Evolutionary conservation across 1,140 invertebrate genomes (phyloP).

Genomic region (Bombus sylvicola): DNA sequence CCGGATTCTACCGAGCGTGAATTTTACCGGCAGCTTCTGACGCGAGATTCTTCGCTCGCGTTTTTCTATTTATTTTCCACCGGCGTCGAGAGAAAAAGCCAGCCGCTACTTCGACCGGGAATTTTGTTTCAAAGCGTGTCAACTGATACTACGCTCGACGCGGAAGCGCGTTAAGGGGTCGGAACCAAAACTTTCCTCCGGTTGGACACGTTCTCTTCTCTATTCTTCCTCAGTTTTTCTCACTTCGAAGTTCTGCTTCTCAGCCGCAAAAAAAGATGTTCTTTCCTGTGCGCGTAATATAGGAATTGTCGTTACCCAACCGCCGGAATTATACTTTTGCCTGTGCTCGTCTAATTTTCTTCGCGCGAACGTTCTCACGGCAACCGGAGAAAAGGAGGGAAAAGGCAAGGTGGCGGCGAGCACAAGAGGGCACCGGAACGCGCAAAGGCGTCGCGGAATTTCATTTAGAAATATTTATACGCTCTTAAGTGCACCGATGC

Average conservation of each 20-base stretch:
- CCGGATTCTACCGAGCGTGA: constrained; percentile 51
- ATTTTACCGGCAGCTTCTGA: constrained; percentile 46
- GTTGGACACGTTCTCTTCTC: not conserved
- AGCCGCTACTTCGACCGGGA: constrained; percentile 29
- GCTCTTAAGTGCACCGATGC: constrained; percentile 35
- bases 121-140: constrained; percentile 47
- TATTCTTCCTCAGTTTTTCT: not conserved
- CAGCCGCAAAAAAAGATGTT: not conserved
- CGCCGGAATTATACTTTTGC: too few species aligned
- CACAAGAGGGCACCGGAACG: too few species aligned
- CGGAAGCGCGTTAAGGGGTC: constrained; percentile 15
- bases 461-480: constrained; percentile 49
- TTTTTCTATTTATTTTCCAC: constrained; percentile 39
- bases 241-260: not conserved
- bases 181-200: constrained; percentile 13
- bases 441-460: constrained; percentile 34
- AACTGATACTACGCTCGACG: constrained; percentile 21
- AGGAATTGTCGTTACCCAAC: not conserved
- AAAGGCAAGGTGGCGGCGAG: not conserved
- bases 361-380: not conserved
- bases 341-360: too few species aligned
- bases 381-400: not conserved
- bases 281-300: not conserved
- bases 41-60: constrained; percentile 5
- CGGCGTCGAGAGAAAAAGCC: not conserved